Conservation (phyloP, 2,113 vertebrate genomes). For the Chaenogobius annularis region DNA sequence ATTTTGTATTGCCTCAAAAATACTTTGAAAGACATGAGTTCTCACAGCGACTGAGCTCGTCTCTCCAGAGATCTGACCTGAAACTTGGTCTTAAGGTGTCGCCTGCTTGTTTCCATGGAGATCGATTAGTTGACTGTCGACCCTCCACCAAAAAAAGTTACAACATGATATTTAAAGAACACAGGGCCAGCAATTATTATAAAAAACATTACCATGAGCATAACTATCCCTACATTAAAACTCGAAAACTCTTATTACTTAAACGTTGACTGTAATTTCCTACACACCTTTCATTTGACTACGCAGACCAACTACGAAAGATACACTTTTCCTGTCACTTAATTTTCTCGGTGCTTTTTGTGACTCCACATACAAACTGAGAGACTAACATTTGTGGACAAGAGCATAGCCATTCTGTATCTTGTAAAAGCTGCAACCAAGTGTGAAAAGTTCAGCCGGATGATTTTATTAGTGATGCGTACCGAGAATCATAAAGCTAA, state of each 20-base stretch:
- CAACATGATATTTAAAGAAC: too few species aligned
- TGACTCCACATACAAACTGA: not conserved
- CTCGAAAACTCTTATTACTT: too few species aligned
- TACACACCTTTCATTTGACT: not conserved
- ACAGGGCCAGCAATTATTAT: too few species aligned
- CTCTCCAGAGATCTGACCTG: too few species aligned
- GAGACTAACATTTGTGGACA: conserved; percentile 1
- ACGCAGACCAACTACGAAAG: not conserved
- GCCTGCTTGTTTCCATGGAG: too few species aligned
- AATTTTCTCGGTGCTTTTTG: not conserved
- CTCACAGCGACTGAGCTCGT: too few species aligned
- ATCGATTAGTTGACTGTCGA: too few species aligned
- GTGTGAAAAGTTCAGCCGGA: conserved; percentile 28
- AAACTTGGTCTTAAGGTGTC: too few species aligned
- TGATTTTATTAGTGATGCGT: conserved; percentile 38
- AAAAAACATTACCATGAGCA: too few species aligned
- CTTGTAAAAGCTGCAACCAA: conserved; percentile 33
- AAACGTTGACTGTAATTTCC: not conserved
- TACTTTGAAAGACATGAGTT: too few species aligned
- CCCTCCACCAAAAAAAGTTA: too few species aligned
- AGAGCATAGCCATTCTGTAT: conserved; percentile 8
- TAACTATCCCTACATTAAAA: not conserved
- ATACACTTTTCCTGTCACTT: not conserved
- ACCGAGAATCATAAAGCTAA: conserved; percentile 54
- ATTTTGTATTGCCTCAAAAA: too few species aligned